phyloP scores from a whole-genome alignment of 2,888 invertebrate species.

The Oscheius sp. region DNA sequence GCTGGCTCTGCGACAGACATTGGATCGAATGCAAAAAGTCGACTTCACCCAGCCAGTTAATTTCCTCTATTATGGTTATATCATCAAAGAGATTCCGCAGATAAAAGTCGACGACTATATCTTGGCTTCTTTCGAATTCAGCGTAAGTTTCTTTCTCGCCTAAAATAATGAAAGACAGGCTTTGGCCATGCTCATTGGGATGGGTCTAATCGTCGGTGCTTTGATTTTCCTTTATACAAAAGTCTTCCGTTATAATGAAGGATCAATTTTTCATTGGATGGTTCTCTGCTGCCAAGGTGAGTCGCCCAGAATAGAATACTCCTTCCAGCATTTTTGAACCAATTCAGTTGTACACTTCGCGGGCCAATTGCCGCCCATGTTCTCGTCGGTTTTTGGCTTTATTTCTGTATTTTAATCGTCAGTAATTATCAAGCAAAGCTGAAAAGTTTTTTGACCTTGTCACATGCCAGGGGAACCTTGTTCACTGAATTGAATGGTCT shows the following conservation, averaged over 20 bases:
- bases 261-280: slow-evolving; percentile 18
- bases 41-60: slow-evolving; percentile 50
- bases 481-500: slow-evolving; percentile 49
- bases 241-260: slow-evolving; percentile 36
- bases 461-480: slow-evolving; percentile 48
- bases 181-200: slow-evolving; percentile 35
- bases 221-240: slow-evolving; percentile 42
- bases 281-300: slow-evolving; percentile 9
- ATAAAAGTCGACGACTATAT: slow-evolving; percentile 53
- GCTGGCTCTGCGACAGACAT: slow-evolving; percentile 44
- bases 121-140: slow-evolving; percentile 41
- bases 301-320: background rate
- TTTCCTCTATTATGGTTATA: slow-evolving; percentile 52
- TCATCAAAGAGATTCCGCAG: slow-evolving; percentile 48
- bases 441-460: slow-evolving; percentile 49
- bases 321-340: slow-evolving; percentile 26
- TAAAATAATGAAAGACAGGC: slow-evolving; percentile 28
- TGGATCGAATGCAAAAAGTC: slow-evolving; percentile 45
- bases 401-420: slow-evolving; percentile 21
- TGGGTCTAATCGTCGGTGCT: slow-evolving; percentile 43
- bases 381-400: slow-evolving; percentile 34
- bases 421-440: slow-evolving; percentile 40
- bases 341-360: slow-evolving; percentile 10
- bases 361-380: slow-evolving; percentile 32
- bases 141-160: slow-evolving; percentile 35